phyloP scores from a whole-genome alignment of 2,888 invertebrate genomes.

The Meiosimyza platycephala region DNA sequence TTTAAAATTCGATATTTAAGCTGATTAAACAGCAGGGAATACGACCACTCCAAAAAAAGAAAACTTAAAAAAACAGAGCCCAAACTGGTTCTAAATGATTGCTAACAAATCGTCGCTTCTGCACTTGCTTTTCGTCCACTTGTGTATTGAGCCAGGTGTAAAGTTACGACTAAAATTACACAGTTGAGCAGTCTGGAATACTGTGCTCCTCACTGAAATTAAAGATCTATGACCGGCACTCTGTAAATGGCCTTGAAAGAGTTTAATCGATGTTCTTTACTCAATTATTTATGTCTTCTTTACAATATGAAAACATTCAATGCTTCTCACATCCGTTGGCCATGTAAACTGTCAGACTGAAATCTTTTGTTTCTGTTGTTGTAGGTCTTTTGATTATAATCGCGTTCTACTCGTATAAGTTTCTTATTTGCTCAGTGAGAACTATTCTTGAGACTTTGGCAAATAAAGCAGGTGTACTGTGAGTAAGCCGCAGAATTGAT shows the following conservation, averaged over 20 bases:
- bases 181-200: background rate
- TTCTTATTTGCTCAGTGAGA: no score
- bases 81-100: background rate
- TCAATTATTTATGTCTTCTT: background rate
- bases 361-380: no score
- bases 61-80: no score
- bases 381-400: no score
- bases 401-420: no score
- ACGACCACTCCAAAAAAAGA: no score
- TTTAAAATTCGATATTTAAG: background rate
- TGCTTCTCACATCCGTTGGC: no score
- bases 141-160: constrained; percentile 13
- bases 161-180: background rate
- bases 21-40: constrained; percentile 1
- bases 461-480: no score
- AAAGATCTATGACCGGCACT: background rate
- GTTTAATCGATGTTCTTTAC: constrained; percentile 9
- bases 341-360: no score
- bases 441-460: no score
- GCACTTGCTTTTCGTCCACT: background rate
- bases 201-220: background rate
- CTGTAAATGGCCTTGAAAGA: constrained; percentile 28
- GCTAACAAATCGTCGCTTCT: background rate
- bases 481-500: no score
- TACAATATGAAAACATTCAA: no score